Percentiles rank a stretch among this genome's conserved stretches.
phyloP scores from a whole-genome alignment of 2,113 vertebrate genomes.

The Fregetta grallaria region DNA sequence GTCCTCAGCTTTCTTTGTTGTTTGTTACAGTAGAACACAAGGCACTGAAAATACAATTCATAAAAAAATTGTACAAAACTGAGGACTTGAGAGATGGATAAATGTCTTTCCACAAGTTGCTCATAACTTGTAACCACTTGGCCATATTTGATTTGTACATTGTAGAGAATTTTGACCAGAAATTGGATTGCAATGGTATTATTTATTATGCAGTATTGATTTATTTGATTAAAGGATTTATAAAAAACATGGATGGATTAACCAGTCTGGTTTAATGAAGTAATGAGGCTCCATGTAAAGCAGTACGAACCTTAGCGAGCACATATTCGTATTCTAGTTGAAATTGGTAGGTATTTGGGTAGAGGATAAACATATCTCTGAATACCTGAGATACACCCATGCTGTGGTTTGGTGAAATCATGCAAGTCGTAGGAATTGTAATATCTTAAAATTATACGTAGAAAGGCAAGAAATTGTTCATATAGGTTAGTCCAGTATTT shows the following conservation, averaged over 20 bases:
- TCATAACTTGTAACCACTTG: not conserved
- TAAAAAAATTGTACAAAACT: not conserved
- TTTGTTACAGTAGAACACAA: not conserved
- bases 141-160: not conserved
- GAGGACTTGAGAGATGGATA: not conserved
- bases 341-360: not conserved
- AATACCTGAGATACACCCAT: not conserved
- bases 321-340: not conserved
- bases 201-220: not conserved
- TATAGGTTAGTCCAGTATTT: not conserved
- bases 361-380: not conserved
- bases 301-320: not conserved
- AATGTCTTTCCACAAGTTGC: not conserved
- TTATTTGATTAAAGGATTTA: not conserved
- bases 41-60: not conserved
- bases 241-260: not conserved
- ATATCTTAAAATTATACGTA: not conserved
- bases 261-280: not conserved
- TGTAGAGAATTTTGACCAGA: not conserved
- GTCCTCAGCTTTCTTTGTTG: not conserved
- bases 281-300: not conserved
- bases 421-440: not conserved
- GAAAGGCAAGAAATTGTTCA: not conserved
- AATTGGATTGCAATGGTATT: not conserved
- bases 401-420: not conserved